These are phyloP conservation scores for Emys orbicularis DNA, from an alignment of 2,797 vertebrate species.

Conservation along the genomic window DNA sequence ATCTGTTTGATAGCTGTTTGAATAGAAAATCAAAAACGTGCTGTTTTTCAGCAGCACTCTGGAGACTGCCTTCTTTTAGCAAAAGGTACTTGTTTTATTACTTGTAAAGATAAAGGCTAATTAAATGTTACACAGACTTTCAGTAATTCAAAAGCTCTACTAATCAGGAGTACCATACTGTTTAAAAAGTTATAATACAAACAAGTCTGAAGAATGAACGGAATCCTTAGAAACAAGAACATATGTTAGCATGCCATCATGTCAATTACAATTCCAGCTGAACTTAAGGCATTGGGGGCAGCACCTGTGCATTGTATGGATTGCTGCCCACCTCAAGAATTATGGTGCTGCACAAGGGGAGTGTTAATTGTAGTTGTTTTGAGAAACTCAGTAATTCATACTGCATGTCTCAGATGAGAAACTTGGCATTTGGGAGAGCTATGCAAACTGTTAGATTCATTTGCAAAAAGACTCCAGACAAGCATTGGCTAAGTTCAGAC, in stretches of 20 bases:
- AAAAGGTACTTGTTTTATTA: conserved; percentile 72
- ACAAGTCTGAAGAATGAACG: not conserved
- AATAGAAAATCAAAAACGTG: conserved; percentile 70
- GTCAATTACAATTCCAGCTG: not conserved
- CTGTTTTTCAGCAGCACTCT: not conserved
- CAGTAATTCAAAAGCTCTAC: conserved; percentile 64
- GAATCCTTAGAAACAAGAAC: not conserved
- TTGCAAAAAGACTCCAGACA: not conserved
- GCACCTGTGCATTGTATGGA: rapidly evolving
- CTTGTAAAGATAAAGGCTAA: conserved; percentile 79
- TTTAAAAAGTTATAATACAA: not conserved
- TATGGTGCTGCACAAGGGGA: not conserved
- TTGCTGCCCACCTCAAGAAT: not conserved
- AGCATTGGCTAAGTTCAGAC: rapidly evolving
- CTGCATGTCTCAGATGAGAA: not conserved
- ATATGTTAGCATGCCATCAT: rapidly evolving
- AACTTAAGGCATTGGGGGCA: rapidly evolving
- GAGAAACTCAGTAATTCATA: rapidly evolving
- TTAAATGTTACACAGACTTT: conserved; percentile 76
- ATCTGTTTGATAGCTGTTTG: conserved; percentile 77
- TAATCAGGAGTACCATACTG: conserved; percentile 56
- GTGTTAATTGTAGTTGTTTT: not conserved
- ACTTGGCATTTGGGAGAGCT: not conserved
- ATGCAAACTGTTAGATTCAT: not conserved
- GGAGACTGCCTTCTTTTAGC: conserved; percentile 57